Conservation (phyloP, 2,797 vertebrate genomes). For the Salmo trutta region DNA sequence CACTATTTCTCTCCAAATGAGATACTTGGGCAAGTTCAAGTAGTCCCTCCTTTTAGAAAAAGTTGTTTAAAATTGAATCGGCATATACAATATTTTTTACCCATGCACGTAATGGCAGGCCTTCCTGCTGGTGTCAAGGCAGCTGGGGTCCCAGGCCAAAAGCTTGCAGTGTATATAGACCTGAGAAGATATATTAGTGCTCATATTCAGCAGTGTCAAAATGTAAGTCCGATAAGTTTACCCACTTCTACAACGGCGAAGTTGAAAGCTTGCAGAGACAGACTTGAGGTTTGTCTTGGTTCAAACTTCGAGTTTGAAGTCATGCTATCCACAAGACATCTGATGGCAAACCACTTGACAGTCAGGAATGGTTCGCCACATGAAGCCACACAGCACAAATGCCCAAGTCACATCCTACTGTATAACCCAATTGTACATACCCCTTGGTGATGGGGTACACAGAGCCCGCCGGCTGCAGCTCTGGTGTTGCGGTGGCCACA, state of each 20-base stretch:
- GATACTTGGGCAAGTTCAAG: no score
- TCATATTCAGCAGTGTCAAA: neutral
- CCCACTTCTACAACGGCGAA: constrained; percentile 66
- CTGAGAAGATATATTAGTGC: constrained; percentile 49
- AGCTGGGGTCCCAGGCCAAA: constrained; percentile 67
- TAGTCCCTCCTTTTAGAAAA: neutral
- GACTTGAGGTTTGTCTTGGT: constrained; percentile 33
- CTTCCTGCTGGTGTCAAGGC: constrained; percentile 62
- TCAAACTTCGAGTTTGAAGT: constrained; percentile 64
- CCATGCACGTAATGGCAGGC: constrained; percentile 76
- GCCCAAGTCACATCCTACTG: no score
- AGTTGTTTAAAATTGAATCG: no score
- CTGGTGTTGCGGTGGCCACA: constrained; percentile 57
- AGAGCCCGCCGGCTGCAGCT: constrained; percentile 32
- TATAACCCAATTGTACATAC: constrained; percentile 50
- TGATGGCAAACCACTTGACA: constrained; percentile 29
- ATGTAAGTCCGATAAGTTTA: neutral
- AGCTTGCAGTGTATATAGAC: constrained; percentile 81
- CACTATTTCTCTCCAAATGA: no score
- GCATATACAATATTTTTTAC: constrained; percentile 41
- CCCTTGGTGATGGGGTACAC: constrained; percentile 73
- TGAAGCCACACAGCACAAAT: no score
- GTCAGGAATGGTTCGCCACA: neutral
- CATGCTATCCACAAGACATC: constrained; percentile 77
- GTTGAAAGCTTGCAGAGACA: constrained; percentile 74